Evolutionary conservation across 2,113 vertebrate species (phyloP).

Genomic region (Pteronura brasiliensis): DNA sequence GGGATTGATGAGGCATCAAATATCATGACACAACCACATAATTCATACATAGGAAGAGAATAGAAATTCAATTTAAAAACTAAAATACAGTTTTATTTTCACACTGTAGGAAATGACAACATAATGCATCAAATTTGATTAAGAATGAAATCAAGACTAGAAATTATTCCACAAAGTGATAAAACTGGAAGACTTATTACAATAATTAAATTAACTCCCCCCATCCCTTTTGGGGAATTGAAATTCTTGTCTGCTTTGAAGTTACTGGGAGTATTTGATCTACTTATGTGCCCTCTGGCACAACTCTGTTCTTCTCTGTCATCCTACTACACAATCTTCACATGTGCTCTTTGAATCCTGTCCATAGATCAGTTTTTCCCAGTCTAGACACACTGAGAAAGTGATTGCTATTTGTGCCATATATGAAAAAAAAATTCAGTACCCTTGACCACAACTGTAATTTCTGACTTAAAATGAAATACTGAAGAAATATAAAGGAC

Average conservation of each 20-base stretch:
- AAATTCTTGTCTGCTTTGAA: slow-evolving; percentile 26
- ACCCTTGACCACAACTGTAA: background rate
- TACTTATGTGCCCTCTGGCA: background rate
- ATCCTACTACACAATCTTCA: background rate
- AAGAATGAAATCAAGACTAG: slow-evolving; percentile 1
- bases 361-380: background rate
- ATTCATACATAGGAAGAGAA: background rate
- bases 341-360: background rate
- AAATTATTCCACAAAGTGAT: background rate
- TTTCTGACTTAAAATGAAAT: background rate
- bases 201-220: background rate
- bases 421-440: background rate
- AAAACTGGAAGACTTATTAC: background rate
- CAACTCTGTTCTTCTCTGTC: background rate
- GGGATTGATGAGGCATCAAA: background rate
- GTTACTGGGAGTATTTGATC: background rate
- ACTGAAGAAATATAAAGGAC: background rate
- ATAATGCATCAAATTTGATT: background rate
- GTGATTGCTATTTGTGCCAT: background rate
- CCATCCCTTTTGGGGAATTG: background rate
- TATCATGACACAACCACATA: background rate
- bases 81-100: slow-evolving; percentile 21
- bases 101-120: background rate
- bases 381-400: background rate
- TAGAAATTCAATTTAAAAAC: background rate